Percentiles rank a stretch among this genome's conserved stretches.
These are phyloP conservation scores for Acronicta aceris DNA, from an alignment of 2,888 invertebrate species.

Conservation along the genomic window DNA sequence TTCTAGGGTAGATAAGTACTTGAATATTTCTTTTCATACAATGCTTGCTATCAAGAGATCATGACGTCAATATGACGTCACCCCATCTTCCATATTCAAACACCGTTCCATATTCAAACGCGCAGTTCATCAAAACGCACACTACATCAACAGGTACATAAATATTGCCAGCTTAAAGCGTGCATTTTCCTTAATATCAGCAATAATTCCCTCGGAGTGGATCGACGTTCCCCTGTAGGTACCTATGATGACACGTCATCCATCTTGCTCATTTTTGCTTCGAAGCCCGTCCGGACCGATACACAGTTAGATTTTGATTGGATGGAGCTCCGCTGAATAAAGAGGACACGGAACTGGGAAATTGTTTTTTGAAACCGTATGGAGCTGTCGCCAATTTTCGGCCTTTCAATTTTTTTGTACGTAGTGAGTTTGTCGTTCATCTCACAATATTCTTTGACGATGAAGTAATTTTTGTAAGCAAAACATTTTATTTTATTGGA, in stretches of 20 bases:
- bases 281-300: slow-evolving; percentile 49
- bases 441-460: slow-evolving; percentile 29
- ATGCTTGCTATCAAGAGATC: too few species aligned
- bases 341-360: slow-evolving; percentile 43
- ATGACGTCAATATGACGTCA: neutral
- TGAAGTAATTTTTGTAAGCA: slow-evolving; percentile 1
- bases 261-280: slow-evolving; percentile 74
- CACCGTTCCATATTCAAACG: neutral
- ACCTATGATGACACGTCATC: slow-evolving; percentile 64
- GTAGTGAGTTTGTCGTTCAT: slow-evolving; percentile 13
- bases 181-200: slow-evolving; percentile 30
- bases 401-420: slow-evolving; percentile 21
- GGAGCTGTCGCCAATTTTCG: slow-evolving; percentile 42
- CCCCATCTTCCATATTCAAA: slow-evolving; percentile 1
- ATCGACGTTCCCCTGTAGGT: slow-evolving; percentile 20
- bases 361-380: slow-evolving; percentile 55
- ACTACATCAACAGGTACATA: slow-evolving; percentile 42
- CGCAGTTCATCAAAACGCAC: slow-evolving; percentile 20
- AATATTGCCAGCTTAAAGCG: slow-evolving; percentile 23
- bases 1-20: too few species aligned
- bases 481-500: neutral
- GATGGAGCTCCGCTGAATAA: slow-evolving; percentile 56
- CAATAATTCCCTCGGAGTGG: slow-evolving; percentile 44
- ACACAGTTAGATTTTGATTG: slow-evolving; percentile 64
- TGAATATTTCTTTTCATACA: too few species aligned